These are phyloP conservation scores for Chironomus tentans DNA, from an alignment of 2,888 invertebrate species.

Conservation along the genomic window DNA sequence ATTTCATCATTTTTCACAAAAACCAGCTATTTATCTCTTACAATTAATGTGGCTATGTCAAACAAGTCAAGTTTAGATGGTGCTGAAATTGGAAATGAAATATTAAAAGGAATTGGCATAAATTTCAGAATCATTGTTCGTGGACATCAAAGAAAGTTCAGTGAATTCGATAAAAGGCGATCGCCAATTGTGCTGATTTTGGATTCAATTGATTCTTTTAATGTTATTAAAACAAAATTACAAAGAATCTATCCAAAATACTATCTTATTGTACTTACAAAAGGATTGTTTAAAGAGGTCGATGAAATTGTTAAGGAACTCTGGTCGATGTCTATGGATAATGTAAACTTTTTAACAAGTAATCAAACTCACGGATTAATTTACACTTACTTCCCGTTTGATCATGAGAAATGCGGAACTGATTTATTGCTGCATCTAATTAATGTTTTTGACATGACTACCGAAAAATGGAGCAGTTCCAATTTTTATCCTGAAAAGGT, in stretches of 20 bases:
- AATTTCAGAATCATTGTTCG: background rate
- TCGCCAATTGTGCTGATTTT: background rate
- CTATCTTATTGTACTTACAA: background rate
- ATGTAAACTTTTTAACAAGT: background rate
- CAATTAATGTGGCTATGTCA: no score
- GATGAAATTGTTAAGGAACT: background rate
- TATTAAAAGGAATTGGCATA: background rate
- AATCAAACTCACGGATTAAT: background rate
- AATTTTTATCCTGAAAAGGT: background rate
- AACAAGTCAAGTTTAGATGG: background rate
- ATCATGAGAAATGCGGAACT: background rate
- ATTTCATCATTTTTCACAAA: no score
- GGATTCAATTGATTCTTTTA: background rate
- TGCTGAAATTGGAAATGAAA: background rate
- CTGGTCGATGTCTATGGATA: background rate
- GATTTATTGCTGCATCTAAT: background rate
- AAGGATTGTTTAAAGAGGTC: background rate
- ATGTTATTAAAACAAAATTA: background rate
- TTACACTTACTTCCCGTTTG: background rate
- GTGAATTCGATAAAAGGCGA: background rate
- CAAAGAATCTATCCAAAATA: background rate
- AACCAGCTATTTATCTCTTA: no score
- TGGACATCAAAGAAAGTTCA: background rate
- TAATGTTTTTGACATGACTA: background rate
- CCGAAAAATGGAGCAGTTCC: background rate